phyloP scores from a whole-genome alignment of 2,797 vertebrate genomes.

The Chaunax sp. region DNA sequence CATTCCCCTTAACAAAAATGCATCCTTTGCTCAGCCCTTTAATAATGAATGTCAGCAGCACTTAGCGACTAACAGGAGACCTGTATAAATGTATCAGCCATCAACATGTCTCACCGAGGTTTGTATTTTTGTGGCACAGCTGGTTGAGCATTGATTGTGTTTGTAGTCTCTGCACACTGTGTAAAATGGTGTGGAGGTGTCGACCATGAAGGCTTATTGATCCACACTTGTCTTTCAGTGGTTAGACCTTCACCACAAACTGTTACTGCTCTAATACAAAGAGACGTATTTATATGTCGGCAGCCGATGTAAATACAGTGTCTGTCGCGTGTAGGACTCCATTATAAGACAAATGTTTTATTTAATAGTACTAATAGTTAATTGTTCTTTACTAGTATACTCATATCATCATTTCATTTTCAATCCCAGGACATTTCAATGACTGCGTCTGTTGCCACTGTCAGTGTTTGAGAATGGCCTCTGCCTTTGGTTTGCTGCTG shows the following conservation, averaged over 20 bases:
- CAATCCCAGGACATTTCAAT: too few relatives aligned
- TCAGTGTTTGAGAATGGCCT: too few relatives aligned
- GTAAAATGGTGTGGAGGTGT: constrained; percentile 5
- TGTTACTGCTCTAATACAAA: neutral
- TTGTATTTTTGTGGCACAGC: neutral
- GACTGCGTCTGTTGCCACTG: too few relatives aligned
- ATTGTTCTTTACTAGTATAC: too few relatives aligned
- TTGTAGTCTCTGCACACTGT: constrained; percentile 9
- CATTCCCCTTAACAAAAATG: too few relatives aligned
- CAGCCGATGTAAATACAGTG: too few relatives aligned
- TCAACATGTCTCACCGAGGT: neutral
- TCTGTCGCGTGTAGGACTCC: too few relatives aligned
- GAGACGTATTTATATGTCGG: neutral
- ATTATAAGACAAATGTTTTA: too few relatives aligned
- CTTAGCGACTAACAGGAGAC: neutral
- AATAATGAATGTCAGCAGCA: neutral
- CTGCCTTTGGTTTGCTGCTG: neutral
- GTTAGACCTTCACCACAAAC: constrained; percentile 35
- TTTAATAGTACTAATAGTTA: too few relatives aligned
- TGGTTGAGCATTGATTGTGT: neutral
- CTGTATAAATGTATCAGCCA: neutral
- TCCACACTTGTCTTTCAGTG: constrained; percentile 7
- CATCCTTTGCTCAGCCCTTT: too few relatives aligned
- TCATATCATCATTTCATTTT: too few relatives aligned
- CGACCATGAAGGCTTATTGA: constrained; percentile 39